Percentiles rank a stretch among this genome's conserved stretches.
Conservation (phyloP, 2,113 vertebrate species). For the Tiliqua scincoides region DNA sequence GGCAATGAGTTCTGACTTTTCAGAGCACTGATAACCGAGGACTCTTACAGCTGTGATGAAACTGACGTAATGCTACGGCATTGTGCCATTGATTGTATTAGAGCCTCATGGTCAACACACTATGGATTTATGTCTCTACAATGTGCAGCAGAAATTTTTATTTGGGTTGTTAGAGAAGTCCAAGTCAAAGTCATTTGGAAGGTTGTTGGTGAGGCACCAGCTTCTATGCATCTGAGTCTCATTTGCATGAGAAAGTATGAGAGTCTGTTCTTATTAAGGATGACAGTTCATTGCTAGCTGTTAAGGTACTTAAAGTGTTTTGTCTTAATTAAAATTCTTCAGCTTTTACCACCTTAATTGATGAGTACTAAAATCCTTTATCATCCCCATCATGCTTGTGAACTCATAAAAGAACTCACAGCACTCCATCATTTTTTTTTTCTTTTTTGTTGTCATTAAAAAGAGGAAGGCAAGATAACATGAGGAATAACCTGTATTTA, state of each 20-base stretch:
- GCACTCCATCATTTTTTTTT: slow-evolving; percentile 6
- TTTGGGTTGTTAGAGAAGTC: slow-evolving; percentile 42
- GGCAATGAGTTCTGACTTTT: neutral
- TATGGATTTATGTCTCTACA: slow-evolving; percentile 33
- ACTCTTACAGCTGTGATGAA: slow-evolving; percentile 11
- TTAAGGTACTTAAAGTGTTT: slow-evolving; percentile 47
- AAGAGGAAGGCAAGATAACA: neutral
- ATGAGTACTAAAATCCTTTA: slow-evolving; percentile 56
- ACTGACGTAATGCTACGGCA: slow-evolving; percentile 39
- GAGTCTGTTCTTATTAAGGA: slow-evolving; percentile 34
- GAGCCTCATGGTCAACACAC: slow-evolving; percentile 28
- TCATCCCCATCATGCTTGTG: slow-evolving; percentile 31
- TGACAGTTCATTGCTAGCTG: slow-evolving; percentile 35
- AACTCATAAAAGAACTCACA: slow-evolving; percentile 37
- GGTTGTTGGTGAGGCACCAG: slow-evolving; percentile 21
- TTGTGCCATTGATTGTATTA: slow-evolving; percentile 37
- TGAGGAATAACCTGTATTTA: slow-evolving; percentile 16
- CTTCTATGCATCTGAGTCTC: slow-evolving; percentile 11
- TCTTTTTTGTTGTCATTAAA: slow-evolving; percentile 31
- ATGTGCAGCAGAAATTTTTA: slow-evolving; percentile 1
- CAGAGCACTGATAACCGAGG: neutral
- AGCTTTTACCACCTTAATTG: slow-evolving; percentile 47
- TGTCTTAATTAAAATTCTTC: slow-evolving; percentile 57
- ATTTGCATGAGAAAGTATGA: slow-evolving; percentile 38
- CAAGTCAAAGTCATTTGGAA: slow-evolving; percentile 45